Conservation (phyloP, 2,797 vertebrate species). For the Peromyscus aztecus region DNA sequence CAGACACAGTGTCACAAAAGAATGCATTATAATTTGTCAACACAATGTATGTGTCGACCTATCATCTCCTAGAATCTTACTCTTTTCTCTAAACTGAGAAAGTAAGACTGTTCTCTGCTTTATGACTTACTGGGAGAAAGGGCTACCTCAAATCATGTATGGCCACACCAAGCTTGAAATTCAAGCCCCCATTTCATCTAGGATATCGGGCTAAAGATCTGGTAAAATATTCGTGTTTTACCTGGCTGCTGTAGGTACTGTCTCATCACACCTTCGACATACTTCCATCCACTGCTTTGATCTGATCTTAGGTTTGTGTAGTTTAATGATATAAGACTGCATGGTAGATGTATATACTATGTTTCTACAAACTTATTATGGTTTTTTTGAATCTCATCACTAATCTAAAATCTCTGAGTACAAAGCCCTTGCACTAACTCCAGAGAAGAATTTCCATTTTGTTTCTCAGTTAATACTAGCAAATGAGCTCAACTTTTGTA, state of each 20-base stretch:
- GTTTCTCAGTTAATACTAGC: slow-evolving; percentile 10
- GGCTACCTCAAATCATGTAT: background rate
- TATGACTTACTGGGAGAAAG: background rate
- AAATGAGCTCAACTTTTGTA: slow-evolving; percentile 17
- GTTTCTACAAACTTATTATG: background rate
- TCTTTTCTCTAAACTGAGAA: background rate
- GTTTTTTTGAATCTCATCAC: background rate
- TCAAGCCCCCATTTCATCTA: background rate
- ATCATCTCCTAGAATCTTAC: background rate
- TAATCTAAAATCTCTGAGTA: slow-evolving; percentile 34
- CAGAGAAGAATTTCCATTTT: background rate
- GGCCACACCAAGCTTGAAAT: background rate
- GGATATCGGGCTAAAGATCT: background rate
- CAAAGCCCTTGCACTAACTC: background rate
- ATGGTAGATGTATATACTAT: background rate
- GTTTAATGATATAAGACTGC: background rate
- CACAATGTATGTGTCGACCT: background rate
- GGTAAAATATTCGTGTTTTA: background rate
- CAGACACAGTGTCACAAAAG: background rate
- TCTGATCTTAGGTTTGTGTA: background rate
- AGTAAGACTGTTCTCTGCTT: background rate
- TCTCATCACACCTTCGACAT: background rate
- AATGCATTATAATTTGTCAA: background rate
- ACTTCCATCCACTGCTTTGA: background rate
- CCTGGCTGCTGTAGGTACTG: background rate